Evolutionary conservation across 2,113 vertebrate species (phyloP).

Genomic region (Mellivora capensis): DNA sequence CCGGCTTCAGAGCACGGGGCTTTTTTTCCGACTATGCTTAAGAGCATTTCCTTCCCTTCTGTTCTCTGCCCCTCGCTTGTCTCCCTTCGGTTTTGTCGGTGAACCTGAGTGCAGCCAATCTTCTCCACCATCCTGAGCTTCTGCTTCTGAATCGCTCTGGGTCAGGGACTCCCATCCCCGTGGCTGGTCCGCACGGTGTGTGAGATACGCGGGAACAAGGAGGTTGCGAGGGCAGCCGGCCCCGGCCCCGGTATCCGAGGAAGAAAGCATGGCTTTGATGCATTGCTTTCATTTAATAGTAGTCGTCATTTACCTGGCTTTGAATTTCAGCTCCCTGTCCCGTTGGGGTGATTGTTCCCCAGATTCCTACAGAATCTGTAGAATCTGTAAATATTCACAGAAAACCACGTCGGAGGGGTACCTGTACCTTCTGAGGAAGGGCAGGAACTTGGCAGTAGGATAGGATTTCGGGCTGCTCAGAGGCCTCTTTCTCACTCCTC

Average conservation of each 20-base stretch:
- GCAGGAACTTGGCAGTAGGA: neutral
- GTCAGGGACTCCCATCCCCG: rapidly evolving
- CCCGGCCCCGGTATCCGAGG: rapidly evolving
- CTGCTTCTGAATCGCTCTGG: neutral
- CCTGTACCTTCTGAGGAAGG: neutral
- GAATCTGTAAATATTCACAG: neutral
- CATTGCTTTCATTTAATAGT: neutral
- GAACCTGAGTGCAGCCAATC: neutral
- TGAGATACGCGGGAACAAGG: rapidly evolving
- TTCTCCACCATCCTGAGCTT: neutral
- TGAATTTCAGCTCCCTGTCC: neutral
- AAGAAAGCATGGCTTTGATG: neutral
- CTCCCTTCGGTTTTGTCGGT: neutral
- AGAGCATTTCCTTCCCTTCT: neutral
- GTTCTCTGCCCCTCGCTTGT: rapidly evolving
- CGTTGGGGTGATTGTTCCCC: neutral
- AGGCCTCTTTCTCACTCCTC: neutral
- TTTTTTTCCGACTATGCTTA: rapidly evolving
- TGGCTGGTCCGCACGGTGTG: rapidly evolving
- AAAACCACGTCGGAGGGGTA: neutral
- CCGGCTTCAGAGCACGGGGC: rapidly evolving
- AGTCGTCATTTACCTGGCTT: neutral
- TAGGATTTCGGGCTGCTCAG: neutral
- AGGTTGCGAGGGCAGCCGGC: neutral
- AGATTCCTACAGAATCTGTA: too few relatives aligned